Percentiles rank a stretch among this genome's conserved stretches.
Conservation (phyloP, 2,113 vertebrate species). For the Macrotus californicus region DNA sequence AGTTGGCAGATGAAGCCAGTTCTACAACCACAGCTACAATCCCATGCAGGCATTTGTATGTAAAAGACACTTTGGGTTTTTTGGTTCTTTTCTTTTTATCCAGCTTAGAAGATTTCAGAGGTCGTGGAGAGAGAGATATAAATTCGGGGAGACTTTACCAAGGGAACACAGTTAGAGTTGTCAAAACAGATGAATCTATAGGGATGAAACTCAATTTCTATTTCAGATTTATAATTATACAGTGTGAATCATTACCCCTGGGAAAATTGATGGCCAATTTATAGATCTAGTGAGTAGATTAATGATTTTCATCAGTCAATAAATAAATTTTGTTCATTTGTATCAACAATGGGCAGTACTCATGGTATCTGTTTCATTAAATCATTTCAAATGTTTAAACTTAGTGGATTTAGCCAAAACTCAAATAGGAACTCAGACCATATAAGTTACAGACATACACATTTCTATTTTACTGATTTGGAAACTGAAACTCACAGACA, state of each 20-base stretch:
- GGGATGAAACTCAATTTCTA: background rate
- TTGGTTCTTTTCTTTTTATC: background rate
- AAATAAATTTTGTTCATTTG: background rate
- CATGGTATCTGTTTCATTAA: background rate
- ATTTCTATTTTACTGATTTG: background rate
- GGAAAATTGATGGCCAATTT: background rate
- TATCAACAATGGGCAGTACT: background rate
- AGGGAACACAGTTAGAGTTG: background rate
- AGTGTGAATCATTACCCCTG: slow-evolving; percentile 34
- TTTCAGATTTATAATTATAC: background rate
- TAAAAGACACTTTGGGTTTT: background rate
- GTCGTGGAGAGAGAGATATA: background rate
- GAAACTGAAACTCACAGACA: background rate
- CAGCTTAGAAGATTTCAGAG: background rate
- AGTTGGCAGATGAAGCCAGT: background rate
- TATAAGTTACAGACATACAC: too few relatives aligned
- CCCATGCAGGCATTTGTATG: accelerated
- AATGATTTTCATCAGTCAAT: background rate
- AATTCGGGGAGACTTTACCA: background rate
- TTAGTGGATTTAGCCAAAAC: background rate
- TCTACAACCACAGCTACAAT: background rate
- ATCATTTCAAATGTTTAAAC: background rate
- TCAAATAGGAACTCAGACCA: background rate
- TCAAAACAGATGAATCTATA: background rate
- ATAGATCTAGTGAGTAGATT: background rate